Base-by-base conservation (phyloP, 2,797 vertebrate genomes). In the Sebastiscus albofasciatus region DNA sequence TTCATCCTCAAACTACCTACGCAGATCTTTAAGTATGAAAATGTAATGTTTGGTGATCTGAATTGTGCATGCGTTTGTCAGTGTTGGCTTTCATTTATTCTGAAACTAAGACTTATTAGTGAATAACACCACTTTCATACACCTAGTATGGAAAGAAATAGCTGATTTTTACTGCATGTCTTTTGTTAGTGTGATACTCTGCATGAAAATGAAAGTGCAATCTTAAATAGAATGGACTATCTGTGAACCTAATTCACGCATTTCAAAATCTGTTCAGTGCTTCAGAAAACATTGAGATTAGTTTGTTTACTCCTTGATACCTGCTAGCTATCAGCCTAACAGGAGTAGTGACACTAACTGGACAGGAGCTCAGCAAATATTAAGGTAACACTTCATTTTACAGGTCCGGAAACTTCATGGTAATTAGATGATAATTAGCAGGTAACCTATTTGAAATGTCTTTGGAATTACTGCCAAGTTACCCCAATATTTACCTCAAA, bases 51-150 rank as follows among this genome's bases (percentile, higher is more conserved):
- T 72, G 31, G 5, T 58, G 29, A 42, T 78, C 22, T 72, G n/a
- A 71, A 29, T 10, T 58, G 18, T 87, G 75, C 75, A 82, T 91
- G 82, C 2, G 13, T 77, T 65, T 72, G 42, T 76, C 9, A 67
- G 33, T 59, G 49, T 80, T 29, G 33, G 24, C 13, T 39, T 64
- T 66, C 8, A 8, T 59, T 60, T 6, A 61, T 24, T 24, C n/a
- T 49, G 18, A 66, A 2, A 13, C 10, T 3, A 7, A 42, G 24
- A 76, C n/a, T 22, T 14, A 29, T 49, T 5, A 2, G 3, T 67
- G 16, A 55, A 54, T 67, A 18, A 59, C 20, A 34, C 9, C 34
- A 5, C 18, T 58, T 31, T 66, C 2, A 39, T 33, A 29, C 14
- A 42, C 7, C 64, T 18, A 4, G 14, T 49, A 18, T 34, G 22